A percentile compares a stretch with the other conserved stretches of the same genome.
These are phyloP conservation scores for Ditylenchus weischeri DNA, from an alignment of 2,888 invertebrate genomes.

Conservation along the genomic window DNA sequence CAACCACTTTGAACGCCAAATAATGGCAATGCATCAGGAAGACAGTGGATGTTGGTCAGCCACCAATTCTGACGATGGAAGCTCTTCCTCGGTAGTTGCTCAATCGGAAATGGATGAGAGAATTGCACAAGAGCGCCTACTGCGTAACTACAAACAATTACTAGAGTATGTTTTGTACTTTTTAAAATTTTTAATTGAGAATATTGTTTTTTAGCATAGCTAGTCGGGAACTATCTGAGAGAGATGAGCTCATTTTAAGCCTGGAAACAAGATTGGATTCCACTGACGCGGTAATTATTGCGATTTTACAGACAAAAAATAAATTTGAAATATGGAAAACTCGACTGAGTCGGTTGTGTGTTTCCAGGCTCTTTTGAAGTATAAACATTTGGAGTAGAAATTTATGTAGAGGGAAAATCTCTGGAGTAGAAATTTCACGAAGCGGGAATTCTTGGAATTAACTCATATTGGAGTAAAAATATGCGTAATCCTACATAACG, in stretches of 20 bases:
- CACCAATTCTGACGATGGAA: constrained; percentile 26
- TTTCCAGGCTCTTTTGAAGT: no score
- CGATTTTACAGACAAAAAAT: constrained; percentile 9
- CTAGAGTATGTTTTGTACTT: constrained; percentile 12
- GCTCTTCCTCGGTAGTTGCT: constrained; percentile 9
- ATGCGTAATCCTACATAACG: no score
- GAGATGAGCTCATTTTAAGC: constrained; percentile 18
- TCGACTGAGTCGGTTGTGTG: no score
- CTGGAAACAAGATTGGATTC: constrained; percentile 18
- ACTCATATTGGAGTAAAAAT: no score
- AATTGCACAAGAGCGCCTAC: constrained; percentile 21
- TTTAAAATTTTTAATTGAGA: not conserved
- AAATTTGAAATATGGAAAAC: no score
- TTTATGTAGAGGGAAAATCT: no score
- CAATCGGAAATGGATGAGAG: constrained; percentile 17
- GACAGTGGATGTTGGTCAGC: constrained; percentile 20
- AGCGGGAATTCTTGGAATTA: no score
- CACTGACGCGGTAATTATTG: constrained; percentile 7
- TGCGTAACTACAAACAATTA: constrained; percentile 18
- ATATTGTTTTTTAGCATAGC: constrained; percentile 13
- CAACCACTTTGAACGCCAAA: constrained; percentile 43
- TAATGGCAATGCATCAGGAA: constrained; percentile 26
- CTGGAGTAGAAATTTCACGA: no score
- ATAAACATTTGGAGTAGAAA: no score
- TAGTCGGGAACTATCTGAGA: constrained; percentile 16